phyloP scores from a whole-genome alignment of 2,113 vertebrate genomes.

The Tachysurus vachellii region DNA sequence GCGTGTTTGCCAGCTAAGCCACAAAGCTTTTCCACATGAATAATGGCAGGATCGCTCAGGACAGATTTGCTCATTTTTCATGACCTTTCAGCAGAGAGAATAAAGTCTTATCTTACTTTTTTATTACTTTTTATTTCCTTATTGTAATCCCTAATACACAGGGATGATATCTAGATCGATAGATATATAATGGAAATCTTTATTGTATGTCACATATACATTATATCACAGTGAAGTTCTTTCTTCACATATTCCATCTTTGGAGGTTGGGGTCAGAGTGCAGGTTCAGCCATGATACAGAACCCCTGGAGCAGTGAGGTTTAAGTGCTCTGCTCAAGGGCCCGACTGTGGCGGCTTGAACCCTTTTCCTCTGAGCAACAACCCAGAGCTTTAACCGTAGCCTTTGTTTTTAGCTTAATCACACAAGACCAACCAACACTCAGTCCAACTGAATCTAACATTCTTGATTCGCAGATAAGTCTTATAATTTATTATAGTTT shows the following conservation, averaged over 20 bases:
- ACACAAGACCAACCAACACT: neutral
- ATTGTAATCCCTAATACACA: neutral
- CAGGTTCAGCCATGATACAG: too few relatives aligned
- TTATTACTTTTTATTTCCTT: neutral
- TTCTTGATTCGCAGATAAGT: neutral
- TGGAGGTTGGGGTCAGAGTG: too few relatives aligned
- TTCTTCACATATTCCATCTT: too few relatives aligned
- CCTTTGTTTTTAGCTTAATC: neutral
- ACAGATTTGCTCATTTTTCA: conserved; percentile 4
- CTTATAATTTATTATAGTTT: too few relatives aligned
- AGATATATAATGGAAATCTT: neutral
- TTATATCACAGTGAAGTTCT: too few relatives aligned
- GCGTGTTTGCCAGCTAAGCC: conserved; percentile 33
- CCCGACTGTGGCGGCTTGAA: too few relatives aligned
- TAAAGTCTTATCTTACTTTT: neutral
- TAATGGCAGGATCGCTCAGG: conserved; percentile 21
- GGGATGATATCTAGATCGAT: neutral
- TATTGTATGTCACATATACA: neutral
- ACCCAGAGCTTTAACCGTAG: too few relatives aligned
- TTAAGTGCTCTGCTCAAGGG: too few relatives aligned
- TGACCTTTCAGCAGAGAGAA: neutral
- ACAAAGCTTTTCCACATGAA: conserved; percentile 50
- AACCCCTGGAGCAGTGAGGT: too few relatives aligned
- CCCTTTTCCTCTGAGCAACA: too few relatives aligned
- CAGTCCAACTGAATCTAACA: neutral